These are phyloP conservation scores for Cyclopterus lumpus DNA, from an alignment of 2,797 vertebrate species.

Conservation along the genomic window DNA sequence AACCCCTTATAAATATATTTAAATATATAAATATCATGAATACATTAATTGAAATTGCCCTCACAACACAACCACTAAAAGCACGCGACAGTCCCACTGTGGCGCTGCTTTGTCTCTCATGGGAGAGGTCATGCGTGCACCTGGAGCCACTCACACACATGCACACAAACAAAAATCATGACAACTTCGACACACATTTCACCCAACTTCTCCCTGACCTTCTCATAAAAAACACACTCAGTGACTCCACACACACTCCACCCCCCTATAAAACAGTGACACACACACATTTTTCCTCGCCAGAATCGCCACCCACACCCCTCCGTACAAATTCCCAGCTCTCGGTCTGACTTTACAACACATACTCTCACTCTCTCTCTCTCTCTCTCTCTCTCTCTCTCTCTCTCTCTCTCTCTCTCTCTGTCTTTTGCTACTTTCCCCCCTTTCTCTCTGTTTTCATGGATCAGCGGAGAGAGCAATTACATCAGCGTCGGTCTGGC, in stretches of 20 bases:
- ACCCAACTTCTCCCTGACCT: constrained; percentile 59
- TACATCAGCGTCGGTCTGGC: constrained; percentile 81
- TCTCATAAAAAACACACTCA: constrained; percentile 51
- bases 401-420: constrained; percentile 31
- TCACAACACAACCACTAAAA: constrained; percentile 70
- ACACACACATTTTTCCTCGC: constrained; percentile 31
- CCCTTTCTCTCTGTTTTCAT: constrained; percentile 74
- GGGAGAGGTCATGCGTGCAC: constrained; percentile 51
- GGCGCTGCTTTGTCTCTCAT: constrained; percentile 58
- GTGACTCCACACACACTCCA: constrained; percentile 38
- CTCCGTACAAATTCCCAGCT: constrained; percentile 47
- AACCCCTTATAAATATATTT: constrained; percentile 88
- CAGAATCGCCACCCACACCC: constrained; percentile 42
- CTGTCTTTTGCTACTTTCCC: too few species aligned
- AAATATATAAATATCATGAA: constrained; percentile 89
- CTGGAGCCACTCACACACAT: constrained; percentile 37
- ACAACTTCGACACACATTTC: constrained; percentile 35
- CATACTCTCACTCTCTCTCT: constrained; percentile 7
- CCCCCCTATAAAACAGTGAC: constrained; percentile 65
- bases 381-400: constrained; percentile 56
- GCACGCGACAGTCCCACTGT: constrained; percentile 42
- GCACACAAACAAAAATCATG: constrained; percentile 16
- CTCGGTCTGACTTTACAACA: constrained; percentile 50
- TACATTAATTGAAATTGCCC: constrained; percentile 81
- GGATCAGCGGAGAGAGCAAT: constrained; percentile 81